These are phyloP conservation scores for Oreotrochilus melanogaster DNA, from an alignment of 2,113 vertebrate species.

Conservation along the genomic window DNA sequence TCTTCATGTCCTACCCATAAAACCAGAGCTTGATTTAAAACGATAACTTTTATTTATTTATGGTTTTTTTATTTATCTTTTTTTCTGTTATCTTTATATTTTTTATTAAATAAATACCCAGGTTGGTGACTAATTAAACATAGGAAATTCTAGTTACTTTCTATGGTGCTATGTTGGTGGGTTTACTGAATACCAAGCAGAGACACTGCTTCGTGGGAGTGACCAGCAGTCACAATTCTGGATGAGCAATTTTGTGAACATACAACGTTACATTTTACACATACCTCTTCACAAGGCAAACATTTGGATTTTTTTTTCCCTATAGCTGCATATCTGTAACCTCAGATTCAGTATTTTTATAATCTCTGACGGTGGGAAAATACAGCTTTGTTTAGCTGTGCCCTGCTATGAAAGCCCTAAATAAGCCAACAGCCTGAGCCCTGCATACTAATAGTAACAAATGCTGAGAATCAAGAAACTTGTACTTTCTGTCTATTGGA, in stretches of 20 bases:
- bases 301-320: background rate
- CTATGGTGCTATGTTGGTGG: fast-evolving
- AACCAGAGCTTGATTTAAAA: background rate
- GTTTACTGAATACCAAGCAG: background rate
- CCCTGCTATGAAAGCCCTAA: background rate
- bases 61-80: background rate
- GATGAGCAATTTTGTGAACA: background rate
- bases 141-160: background rate
- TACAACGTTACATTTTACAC: fast-evolving
- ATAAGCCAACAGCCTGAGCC: background rate
- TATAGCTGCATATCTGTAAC: background rate
- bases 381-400: background rate
- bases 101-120: background rate
- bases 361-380: background rate
- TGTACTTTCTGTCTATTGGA: background rate
- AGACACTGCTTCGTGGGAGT: background rate
- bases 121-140: background rate
- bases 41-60: background rate
- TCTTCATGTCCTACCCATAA: background rate
- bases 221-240: background rate
- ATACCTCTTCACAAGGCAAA: background rate
- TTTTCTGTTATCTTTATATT: background rate
- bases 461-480: background rate
- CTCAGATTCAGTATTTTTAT: background rate
- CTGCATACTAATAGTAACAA: background rate